phyloP scores from a whole-genome alignment of 2,888 invertebrate species.

The Euproctis similis region DNA sequence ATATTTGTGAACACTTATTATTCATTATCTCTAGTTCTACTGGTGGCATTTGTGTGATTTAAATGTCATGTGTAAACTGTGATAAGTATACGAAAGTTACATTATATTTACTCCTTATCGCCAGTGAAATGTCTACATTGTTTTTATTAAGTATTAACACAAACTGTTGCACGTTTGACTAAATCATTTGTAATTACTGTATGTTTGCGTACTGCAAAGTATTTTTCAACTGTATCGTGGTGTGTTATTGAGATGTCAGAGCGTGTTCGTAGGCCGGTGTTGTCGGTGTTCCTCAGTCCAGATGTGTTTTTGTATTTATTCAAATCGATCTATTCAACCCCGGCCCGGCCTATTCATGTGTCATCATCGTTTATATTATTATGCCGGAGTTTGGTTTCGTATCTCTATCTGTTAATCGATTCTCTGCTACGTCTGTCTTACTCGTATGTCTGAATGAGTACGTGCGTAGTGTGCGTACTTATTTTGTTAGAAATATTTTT shows the following conservation, averaged over 20 bases:
- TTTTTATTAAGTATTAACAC: background rate
- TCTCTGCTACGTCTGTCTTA: constrained; percentile 21
- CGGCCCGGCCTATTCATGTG: constrained; percentile 30
- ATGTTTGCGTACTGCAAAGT: no score
- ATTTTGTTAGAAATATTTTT: no score
- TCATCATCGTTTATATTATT: no score
- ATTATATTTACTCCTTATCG: constrained; percentile 14
- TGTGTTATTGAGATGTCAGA: constrained; percentile 11
- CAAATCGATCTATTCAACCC: constrained; percentile 22
- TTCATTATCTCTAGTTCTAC: no score
- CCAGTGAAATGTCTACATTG: background rate
- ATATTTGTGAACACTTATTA: no score
- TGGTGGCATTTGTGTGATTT: constrained; percentile 17
- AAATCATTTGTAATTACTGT: no score
- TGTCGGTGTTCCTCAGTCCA: constrained; percentile 14
- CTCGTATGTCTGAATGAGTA: no score
- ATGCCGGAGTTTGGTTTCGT: constrained; percentile 12
- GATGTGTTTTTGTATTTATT: constrained; percentile 23
- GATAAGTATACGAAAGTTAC: constrained; percentile 15
- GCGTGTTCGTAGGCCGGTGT: no score
- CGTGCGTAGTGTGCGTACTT: no score
- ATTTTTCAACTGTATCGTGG: background rate
- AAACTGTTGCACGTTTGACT: no score
- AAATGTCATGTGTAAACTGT: constrained; percentile 17
- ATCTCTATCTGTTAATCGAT: constrained; percentile 15